Conservation (phyloP, 1,140 invertebrate species). For the Condylostylus longicornis region DNA sequence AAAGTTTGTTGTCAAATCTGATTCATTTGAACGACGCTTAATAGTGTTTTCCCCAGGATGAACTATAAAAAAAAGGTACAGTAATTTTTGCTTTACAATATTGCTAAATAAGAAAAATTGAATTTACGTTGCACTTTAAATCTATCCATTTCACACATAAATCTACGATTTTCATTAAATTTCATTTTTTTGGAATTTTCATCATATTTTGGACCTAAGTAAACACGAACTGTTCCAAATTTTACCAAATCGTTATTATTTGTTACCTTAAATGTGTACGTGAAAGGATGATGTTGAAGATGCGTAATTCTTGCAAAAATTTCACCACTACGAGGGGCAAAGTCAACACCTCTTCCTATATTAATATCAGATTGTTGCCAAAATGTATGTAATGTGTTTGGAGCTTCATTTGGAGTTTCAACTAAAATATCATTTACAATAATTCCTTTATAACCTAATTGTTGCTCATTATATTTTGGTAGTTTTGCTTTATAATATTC, state of each 20-base stretch:
- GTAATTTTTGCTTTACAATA: neutral
- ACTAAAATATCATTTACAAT: slow-evolving; percentile 40
- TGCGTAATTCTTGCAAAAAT: slow-evolving; percentile 57
- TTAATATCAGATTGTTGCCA: slow-evolving; percentile 63
- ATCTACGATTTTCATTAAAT: slow-evolving; percentile 46
- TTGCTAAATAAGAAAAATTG: neutral
- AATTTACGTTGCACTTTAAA: slow-evolving; percentile 46
- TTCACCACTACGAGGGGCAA: slow-evolving; percentile 47
- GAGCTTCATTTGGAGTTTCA: slow-evolving; percentile 30
- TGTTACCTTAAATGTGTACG: slow-evolving; percentile 45
- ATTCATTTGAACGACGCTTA: slow-evolving; percentile 43
- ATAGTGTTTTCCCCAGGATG: slow-evolving; percentile 47
- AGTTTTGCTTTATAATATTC: slow-evolving; percentile 56
- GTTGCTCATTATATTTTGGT: slow-evolving; percentile 38
- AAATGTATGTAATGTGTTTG: slow-evolving; percentile 46
- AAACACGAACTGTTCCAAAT: slow-evolving; percentile 57
- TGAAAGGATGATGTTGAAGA: slow-evolving; percentile 55
- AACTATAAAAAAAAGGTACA: slow-evolving; percentile 34
- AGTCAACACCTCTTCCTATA: slow-evolving; percentile 58
- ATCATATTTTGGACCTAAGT: slow-evolving; percentile 52
- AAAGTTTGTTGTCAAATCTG: slow-evolving; percentile 56
- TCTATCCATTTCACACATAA: slow-evolving; percentile 68
- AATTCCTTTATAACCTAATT: slow-evolving; percentile 47
- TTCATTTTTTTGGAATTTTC: slow-evolving; percentile 46
- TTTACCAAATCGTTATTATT: slow-evolving; percentile 40